Evolutionary conservation across 1,140 invertebrate genomes (phyloP).

Genomic region (Nephila pilipes): DNA sequence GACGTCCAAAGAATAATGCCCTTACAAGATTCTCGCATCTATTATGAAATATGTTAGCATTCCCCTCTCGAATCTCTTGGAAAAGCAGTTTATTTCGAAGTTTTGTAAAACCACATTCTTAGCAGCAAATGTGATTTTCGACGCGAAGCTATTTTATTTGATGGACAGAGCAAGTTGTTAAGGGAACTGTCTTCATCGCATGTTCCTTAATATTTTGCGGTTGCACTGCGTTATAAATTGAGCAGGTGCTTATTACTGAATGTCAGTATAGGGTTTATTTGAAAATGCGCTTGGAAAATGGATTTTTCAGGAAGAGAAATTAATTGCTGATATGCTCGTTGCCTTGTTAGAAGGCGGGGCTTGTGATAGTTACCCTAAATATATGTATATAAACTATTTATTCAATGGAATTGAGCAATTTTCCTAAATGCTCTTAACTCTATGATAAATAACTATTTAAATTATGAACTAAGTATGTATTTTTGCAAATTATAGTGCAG

Average conservation of each 20-base stretch:
- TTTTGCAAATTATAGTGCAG: too few species aligned
- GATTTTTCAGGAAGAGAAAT: not conserved
- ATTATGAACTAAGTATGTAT: not conserved
- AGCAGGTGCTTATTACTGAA: constrained; percentile 29
- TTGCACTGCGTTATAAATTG: not conserved
- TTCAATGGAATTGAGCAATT: not conserved
- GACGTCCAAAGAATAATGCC: constrained; percentile 53
- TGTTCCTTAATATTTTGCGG: constrained; percentile 5
- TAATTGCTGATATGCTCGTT: not conserved
- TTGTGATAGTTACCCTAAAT: not conserved
- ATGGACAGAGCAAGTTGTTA: constrained; percentile 52
- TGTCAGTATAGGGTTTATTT: not conserved
- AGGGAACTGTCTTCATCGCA: not conserved
- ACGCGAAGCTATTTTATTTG: constrained; percentile 46
- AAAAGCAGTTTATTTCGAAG: constrained; percentile 32
- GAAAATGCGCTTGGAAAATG: not conserved
- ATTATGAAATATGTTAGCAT: constrained; percentile 61
- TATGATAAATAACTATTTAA: not conserved
- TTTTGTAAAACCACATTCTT: constrained; percentile 39
- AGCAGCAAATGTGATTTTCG: constrained; percentile 44
- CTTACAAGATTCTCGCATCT: constrained; percentile 7
- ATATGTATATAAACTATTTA: not conserved
- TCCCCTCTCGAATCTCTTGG: not conserved
- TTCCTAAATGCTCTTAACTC: not conserved
- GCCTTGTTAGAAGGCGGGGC: not conserved